Evolutionary conservation across 2,888 invertebrate species (phyloP), one percentile per base, ranked within the genome.

Genomic region (Lissonota sp.): DNA sequence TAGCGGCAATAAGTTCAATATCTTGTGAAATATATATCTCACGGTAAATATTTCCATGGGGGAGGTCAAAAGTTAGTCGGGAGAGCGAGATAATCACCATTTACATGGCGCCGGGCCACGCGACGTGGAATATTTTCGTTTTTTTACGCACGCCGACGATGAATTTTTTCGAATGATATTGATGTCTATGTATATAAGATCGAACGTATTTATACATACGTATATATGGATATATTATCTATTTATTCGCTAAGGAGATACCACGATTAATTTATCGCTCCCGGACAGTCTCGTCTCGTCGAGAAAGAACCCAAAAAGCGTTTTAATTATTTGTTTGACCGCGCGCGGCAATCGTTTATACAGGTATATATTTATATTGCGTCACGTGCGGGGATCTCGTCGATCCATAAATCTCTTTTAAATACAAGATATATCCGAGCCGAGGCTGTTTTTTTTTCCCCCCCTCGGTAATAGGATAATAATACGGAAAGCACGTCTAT

Each of bases 321-420:
- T 81, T 83, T 79, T 84, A 83, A 87, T 87, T 86, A 87, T 84
- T 86, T 85, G 85, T 85, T 83, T 79, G 82, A 79, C 75, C 80
- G 64, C 74, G 66, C 55, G 55, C 44, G 63, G 60, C 74, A 46
- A 81, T 81, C 71, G 49, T 75, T 57, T 57, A 26, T 26, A 26
- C 26, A 26, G 26, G 26, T 16, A 40, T n/a, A 46, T 46, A 44
- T 16, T 16, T 66, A 58, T 49, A 58, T 75, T 60, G 51, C 69
- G 73, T 73, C 67, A 63, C 63, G 82, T 80, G 69, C 74, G 67
- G 72, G 60, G 60, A 75, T 80, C 80, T 76, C 74, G 78, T 72
- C 70, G 76, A 81, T 83, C 79, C 83, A 84, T 85, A 83, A 87
- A 85, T 84, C 84, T 85, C 80, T 84, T 87, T 84, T 84, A 83